Conservation (phyloP, 2,797 vertebrate genomes). For the Protosalanx chinensis region DNA sequence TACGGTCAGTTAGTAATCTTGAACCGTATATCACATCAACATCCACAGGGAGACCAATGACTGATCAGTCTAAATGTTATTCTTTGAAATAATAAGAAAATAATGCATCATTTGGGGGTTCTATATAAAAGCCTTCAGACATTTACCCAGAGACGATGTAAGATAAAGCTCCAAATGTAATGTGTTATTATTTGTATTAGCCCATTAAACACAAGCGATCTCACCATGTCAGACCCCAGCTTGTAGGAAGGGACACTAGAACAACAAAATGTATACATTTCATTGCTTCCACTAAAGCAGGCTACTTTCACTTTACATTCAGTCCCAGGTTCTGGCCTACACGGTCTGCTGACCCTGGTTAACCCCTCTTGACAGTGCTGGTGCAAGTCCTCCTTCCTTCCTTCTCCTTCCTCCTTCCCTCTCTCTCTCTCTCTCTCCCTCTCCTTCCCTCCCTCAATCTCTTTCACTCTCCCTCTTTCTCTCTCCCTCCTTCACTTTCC, state of each 20-base stretch:
- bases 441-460: no score
- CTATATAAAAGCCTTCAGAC: not conserved
- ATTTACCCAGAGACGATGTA: not conserved
- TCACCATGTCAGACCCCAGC: not conserved
- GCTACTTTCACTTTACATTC: not conserved
- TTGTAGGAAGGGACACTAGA: not conserved
- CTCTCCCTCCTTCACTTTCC: no score
- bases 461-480: no score
- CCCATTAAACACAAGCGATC: constrained; percentile 1
- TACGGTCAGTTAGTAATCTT: constrained; percentile 7
- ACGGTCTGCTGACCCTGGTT: constrained; percentile 6
- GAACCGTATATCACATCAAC: constrained; percentile 13
- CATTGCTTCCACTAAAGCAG: no score
- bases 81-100: constrained; percentile 9
- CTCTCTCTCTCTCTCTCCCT: no score
- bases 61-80: constrained; percentile 16
- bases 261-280: no score
- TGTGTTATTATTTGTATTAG: not conserved
- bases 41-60: not conserved
- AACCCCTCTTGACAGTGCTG: constrained; percentile 2
- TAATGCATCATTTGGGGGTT: not conserved
- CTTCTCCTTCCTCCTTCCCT: no score
- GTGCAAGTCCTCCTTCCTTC: not conserved
- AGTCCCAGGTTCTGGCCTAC: not conserved
- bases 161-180: not conserved